Evolutionary conservation across 2,797 vertebrate species (phyloP), one percentile per base, ranked within the genome.

Genomic region (Spondyliosoma cantharus): DNA sequence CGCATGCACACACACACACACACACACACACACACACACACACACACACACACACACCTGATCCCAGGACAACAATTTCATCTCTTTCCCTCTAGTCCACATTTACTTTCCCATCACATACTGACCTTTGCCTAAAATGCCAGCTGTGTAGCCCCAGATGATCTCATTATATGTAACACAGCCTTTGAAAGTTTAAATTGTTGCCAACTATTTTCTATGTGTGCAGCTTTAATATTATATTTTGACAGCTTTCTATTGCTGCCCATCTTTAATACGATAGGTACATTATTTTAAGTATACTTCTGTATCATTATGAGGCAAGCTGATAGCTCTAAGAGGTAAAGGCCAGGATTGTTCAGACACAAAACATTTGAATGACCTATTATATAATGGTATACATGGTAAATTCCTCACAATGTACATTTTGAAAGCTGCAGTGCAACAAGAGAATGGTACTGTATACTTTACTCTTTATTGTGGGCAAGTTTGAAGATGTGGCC

Each of bases 1-100:
- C 50, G 64, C 5, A 65, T 46, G 71, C 29, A 46, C 61, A 46
- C 52, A 43, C 25, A 71, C 50, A 71, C 5, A 65, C 50, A 74
- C 29, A 46, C 61, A 46, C 52, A 43, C 49, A 71, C 17, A 64
- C 76, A 66, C 27, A 71, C 50, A 71, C 5, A 65, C 50, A 74
- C 29, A 46, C 61, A 46, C 52, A 43, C 49, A 66, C 17, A 61
- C 25, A 42, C 45, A 75, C 15, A 65, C 12, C 32, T 69, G 50
- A 60, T 17, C 15, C 27, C 24, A 62, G 69, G 29, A 63, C 70
- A 17, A 45, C 45, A 70, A 22, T 14, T 22, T 45, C 50, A 45
- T 79, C 6, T 48, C 9, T 66, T 13, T 56, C 24, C 52, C 15
- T 59, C 20, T 42, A 49, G 1, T 58, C 14, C 53, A 29, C 46